These are phyloP conservation scores for Tenthredo distinguenda DNA, from an alignment of 2,888 invertebrate species.

Conservation along the genomic window DNA sequence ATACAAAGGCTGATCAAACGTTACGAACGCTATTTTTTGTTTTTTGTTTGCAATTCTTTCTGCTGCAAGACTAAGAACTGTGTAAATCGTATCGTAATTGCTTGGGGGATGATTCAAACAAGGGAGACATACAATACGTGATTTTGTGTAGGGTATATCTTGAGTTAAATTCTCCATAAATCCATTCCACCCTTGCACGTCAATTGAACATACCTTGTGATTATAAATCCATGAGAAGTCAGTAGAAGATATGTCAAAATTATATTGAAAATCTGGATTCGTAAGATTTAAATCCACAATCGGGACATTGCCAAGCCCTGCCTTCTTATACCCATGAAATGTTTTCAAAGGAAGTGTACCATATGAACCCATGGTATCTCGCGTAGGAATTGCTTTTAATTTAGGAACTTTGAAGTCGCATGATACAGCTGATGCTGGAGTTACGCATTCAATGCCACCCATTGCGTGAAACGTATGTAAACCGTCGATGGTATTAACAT, in stretches of 20 bases:
- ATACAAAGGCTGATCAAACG: constrained; percentile 63
- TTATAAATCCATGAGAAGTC: background rate
- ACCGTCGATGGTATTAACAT: constrained; percentile 50
- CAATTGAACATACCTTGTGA: constrained; percentile 50
- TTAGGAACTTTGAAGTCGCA: constrained; percentile 5
- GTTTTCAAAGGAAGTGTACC: constrained; percentile 18
- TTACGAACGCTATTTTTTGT: constrained; percentile 59
- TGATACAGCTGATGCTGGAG: constrained; percentile 36
- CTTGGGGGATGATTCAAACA: constrained; percentile 58
- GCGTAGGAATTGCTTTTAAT: constrained; percentile 8
- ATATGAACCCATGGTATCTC: constrained; percentile 4
- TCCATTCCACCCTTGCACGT: constrained; percentile 25
- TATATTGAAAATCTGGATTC: constrained; percentile 26
- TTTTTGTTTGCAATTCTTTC: constrained; percentile 48
- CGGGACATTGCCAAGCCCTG: constrained; percentile 15
- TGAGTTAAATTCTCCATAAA: constrained; percentile 36
- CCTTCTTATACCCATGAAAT: constrained; percentile 5
- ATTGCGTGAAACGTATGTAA: constrained; percentile 49
- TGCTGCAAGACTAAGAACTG: constrained; percentile 55
- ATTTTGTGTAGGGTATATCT: background rate
- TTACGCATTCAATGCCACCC: constrained; percentile 51
- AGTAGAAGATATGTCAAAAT: constrained; percentile 19
- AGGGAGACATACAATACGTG: constrained; percentile 47
- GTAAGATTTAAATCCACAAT: background rate
- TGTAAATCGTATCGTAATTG: constrained; percentile 56